Percentiles rank a stretch among this genome's conserved stretches.
Evolutionary conservation across 2,113 vertebrate genomes (phyloP).

Genomic region (Gallinago jamesoni): DNA sequence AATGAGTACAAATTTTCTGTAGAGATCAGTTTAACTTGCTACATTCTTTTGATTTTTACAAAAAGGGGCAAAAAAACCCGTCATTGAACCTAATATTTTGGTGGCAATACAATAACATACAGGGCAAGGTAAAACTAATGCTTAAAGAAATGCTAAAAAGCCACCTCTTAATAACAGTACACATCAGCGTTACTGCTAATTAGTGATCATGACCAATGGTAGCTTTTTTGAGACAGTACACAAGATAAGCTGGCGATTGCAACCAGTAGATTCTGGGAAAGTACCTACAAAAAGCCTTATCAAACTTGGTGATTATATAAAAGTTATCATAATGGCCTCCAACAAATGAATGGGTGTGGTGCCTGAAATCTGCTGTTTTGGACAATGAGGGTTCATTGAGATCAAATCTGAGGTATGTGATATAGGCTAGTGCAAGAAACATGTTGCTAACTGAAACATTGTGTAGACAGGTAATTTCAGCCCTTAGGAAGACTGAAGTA

Average conservation of each 20-base stretch:
- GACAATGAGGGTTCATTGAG: not conserved
- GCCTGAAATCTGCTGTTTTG: not conserved
- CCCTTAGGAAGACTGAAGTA: not conserved
- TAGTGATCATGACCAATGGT: not conserved
- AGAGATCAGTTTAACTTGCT: not conserved
- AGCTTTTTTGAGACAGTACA: not conserved
- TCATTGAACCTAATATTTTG: not conserved
- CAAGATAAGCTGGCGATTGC: not conserved
- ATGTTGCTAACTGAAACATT: not conserved
- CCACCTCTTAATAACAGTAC: not conserved
- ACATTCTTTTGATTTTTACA: not conserved
- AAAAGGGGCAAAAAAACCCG: not conserved
- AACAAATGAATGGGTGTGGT: not conserved
- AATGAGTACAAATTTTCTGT: not conserved
- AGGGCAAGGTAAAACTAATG: not conserved
- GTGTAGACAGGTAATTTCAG: not conserved
- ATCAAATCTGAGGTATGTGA: not conserved
- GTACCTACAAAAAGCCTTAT: not conserved
- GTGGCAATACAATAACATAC: not conserved
- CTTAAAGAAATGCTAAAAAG: not conserved
- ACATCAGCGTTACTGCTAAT: not conserved
- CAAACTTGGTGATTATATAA: not conserved
- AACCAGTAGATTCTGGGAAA: not conserved
- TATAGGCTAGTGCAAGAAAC: not conserved
- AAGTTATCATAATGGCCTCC: not conserved